Conservation (phyloP, 2,888 invertebrate genomes). For the Nephrotoma guestfalica region DNA sequence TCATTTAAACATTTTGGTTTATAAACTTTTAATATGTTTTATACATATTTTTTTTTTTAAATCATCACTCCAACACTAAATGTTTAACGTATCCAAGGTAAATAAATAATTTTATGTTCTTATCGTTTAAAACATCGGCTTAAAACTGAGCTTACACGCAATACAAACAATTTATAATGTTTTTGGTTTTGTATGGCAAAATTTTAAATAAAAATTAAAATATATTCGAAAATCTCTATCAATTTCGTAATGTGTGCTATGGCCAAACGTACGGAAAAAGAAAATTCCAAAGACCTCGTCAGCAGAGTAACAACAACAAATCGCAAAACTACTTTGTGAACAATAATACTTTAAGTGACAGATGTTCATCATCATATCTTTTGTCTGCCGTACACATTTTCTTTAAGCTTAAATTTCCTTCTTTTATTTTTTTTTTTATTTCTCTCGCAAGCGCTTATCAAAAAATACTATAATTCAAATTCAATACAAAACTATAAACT, state of each 20-base stretch:
- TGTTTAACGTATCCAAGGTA: background rate
- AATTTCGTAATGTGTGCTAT: background rate
- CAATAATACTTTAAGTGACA: background rate
- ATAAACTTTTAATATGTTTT: background rate
- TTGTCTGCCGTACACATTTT: background rate
- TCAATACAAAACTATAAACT: background rate
- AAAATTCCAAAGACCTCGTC: background rate
- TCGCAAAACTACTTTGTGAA: background rate
- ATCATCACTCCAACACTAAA: background rate
- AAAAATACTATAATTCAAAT: background rate
- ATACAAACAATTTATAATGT: background rate
- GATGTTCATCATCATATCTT: background rate
- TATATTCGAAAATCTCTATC: background rate
- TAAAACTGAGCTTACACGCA: background rate
- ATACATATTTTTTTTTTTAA: background rate
- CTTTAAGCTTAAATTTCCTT: background rate
- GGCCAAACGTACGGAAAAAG: background rate
- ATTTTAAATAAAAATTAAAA: background rate
- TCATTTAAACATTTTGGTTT: background rate
- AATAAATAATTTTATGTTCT: background rate
- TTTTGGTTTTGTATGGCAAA: background rate
- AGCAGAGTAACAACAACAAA: background rate
- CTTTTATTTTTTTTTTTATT: too few species aligned
- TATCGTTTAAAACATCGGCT: background rate
- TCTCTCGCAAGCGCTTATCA: background rate